Evolutionary conservation across 2,797 vertebrate species (phyloP), one percentile per base, ranked within the genome.

Genomic region (Rhynchotus rufescens): DNA sequence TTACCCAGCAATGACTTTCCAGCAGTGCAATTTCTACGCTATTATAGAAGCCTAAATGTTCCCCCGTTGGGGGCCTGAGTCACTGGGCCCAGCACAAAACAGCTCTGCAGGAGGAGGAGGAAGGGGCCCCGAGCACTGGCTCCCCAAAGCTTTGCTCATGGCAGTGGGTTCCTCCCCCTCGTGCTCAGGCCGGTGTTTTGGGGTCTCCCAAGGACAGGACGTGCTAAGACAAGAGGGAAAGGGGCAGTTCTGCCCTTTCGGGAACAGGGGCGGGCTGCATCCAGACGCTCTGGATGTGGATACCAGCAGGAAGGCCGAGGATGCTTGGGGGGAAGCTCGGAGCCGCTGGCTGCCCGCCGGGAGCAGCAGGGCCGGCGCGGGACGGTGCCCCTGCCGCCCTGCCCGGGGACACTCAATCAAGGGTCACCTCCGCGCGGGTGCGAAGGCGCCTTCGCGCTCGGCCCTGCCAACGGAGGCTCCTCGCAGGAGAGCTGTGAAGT

Each of bases 321-420:
- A 78, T 15, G 26, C 47, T 86, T 71, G 67, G 91, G 16, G 45
- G 20, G 38, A 20, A 90, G 92, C 21, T 64, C 15, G 22, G 15
- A 66, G 84, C 28, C 84, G 64, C 34, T 71, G 71, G 66, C 60
- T 72, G 74, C 65, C 1, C 59, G n/a, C 79, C 57, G 74, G 52
- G 20, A 80, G 23, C 52, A 86, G 65, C 88, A 87, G 90, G n/a
- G 20, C 72, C 90, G 80, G 74, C 77, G 74, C 64, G 68, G 82
- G 3, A 51, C 88, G 73, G 49, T 47, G 49, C 94, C 94, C 9
- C 36, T 96, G 74, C 77, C 93, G 92, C 89, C 7, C 95, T 92
- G 95, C 90, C 68, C 51, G 56, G 86, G 81, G 74, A 90, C 64
- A 54, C 52, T 91, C 95, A 96, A 96, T 97, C 96, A 97, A 52